A percentile compares a stretch with the other conserved stretches of the same genome.
These are phyloP conservation scores for Tiphia femorata DNA, from an alignment of 2,888 invertebrate genomes.

Conservation along the genomic window DNA sequence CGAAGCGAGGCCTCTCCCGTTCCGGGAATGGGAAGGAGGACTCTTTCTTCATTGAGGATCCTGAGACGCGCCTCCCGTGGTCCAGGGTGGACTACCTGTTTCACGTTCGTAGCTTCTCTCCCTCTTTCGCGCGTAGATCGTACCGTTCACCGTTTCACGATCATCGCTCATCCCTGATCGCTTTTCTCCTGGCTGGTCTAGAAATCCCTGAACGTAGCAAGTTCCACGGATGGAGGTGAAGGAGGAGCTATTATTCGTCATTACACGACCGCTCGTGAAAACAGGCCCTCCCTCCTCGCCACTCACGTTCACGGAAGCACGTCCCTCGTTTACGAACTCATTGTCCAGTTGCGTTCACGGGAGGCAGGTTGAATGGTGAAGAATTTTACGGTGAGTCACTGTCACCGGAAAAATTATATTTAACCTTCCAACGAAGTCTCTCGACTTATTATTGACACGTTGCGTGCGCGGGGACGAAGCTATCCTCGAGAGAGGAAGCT, in stretches of 20 bases:
- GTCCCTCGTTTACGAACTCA: no score
- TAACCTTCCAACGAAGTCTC: no score
- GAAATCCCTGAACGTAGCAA: constrained; percentile 31
- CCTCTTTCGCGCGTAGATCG: constrained; percentile 20
- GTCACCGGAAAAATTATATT: no score
- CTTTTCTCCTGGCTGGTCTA: constrained; percentile 51
- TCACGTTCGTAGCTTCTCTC: constrained; percentile 24
- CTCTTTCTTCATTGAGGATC: constrained; percentile 44
- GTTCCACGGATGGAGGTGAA: no score
- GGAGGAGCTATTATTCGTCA: constrained; percentile 64
- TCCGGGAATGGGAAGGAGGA: constrained; percentile 41
- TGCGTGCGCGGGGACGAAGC: no score
- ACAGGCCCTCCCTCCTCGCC: constrained; percentile 42
- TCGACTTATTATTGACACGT: no score
- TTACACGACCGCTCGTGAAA: constrained; percentile 65
- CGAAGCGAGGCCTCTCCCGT: constrained; percentile 32
- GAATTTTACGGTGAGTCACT: no score
- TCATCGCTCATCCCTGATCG: constrained; percentile 62
- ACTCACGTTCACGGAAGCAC: no score
- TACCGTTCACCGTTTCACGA: constrained; percentile 31
- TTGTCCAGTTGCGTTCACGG: no score
- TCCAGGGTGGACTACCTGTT: constrained; percentile 56
- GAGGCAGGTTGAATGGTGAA: no score
- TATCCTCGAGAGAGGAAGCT: no score
- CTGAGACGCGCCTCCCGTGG: constrained; percentile 35